Base-by-base conservation (phyloP, 2,797 vertebrate species). In the Enteromius unitaeniatus region DNA sequence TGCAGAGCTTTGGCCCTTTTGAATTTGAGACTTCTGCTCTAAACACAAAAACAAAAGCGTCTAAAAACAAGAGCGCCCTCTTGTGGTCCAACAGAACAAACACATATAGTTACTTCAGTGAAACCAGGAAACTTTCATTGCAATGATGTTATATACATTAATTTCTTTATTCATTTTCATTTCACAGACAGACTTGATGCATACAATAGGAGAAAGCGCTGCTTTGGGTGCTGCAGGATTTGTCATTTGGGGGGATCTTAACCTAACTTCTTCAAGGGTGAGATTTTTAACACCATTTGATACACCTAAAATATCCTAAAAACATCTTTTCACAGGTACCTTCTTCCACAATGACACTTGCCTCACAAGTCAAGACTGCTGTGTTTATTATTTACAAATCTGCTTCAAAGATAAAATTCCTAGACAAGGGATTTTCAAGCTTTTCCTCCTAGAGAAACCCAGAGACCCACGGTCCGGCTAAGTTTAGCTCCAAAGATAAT, bases 191-290 rank as follows among this genome's bases (percentile, higher is more conserved):
- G 94, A 95, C 89, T 89, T 96, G 90, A 93, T 96, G 78, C 94
- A 95, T 69, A 95, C 92, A 85, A 91, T 95, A 23, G 92, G 95
- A 83, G 93, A 96, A 86, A 96, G 95, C 17, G 94, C 96, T 85
- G 96, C 93, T 28, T 88, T 97, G 86, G 96, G 96, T 88, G 92
- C 95, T 49, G 93, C 94, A 28, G 95, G 94, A 6, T 91, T 96
- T 85, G 93, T 96, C 88, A 94, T 96, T 86, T 97, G 95, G 95
- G 90, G 92, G 55, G 94, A 95, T 89, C 92, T 92, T 67, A 96
- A 95, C 93, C 92, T 96, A 91, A 96, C 93, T 83, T 94, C 93
- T 21, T 96, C 94, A 83, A 90, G 93, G 90, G 93, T 96, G 91
- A 93, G 91, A 40, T 62, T 51, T 78, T 47, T 21, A 78, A 60